Conservation (phyloP, 2,888 invertebrate species). For the Chrysolina oricalcia region DNA sequence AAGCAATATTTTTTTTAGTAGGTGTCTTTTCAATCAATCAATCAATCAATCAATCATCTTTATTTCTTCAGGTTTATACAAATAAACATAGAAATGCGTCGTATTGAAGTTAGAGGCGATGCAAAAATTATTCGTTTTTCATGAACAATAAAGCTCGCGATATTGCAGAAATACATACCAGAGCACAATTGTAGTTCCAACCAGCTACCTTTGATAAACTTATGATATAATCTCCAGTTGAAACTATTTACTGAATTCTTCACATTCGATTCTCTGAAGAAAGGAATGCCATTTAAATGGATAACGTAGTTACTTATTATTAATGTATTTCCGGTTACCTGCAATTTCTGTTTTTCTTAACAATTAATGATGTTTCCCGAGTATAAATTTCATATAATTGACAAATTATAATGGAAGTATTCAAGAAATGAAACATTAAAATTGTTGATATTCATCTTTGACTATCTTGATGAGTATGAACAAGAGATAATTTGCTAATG, state of each 20-base stretch:
- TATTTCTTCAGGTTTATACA: too few species aligned
- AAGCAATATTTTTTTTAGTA: too few species aligned
- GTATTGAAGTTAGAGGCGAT: background rate
- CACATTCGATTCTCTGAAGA: background rate
- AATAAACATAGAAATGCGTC: too few species aligned
- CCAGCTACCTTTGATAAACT: background rate
- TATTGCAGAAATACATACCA: too few species aligned
- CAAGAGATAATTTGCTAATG: background rate
- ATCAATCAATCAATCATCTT: too few species aligned
- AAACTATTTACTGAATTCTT: background rate
- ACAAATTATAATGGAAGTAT: background rate
- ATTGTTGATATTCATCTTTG: background rate
- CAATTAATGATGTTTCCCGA: background rate
- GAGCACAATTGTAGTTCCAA: background rate
- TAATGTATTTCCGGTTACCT: background rate
- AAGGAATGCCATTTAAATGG: background rate
- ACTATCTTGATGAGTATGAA: background rate
- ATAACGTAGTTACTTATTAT: background rate
- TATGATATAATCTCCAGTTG: background rate
- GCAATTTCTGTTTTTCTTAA: background rate
- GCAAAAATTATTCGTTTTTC: too few species aligned
- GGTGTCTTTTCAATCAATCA: too few species aligned
- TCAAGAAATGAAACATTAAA: background rate
- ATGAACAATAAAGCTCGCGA: too few species aligned
- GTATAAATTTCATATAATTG: slow-evolving; percentile 6